phyloP scores from a whole-genome alignment of 2,113 vertebrate species.

The Delphinapterus leucas region DNA sequence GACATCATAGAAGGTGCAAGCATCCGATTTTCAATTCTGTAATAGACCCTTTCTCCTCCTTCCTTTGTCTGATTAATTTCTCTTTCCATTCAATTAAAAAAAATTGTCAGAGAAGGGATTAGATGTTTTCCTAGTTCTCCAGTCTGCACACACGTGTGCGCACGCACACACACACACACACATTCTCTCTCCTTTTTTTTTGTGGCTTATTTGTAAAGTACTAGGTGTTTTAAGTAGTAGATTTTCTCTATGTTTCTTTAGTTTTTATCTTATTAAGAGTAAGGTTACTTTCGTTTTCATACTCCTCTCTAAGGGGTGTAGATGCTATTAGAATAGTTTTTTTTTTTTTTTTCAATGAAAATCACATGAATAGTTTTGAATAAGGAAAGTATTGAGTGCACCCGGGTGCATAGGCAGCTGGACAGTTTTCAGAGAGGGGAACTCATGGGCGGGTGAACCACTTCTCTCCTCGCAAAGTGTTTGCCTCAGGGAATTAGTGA shows the following conservation, averaged over 20 bases:
- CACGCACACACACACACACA: too few species aligned
- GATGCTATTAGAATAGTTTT: background rate
- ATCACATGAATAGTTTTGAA: background rate
- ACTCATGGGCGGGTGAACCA: rapidly evolving
- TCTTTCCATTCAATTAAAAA: background rate
- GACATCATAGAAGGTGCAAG: background rate
- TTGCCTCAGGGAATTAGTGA: background rate
- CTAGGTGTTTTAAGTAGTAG: background rate
- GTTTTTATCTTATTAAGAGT: background rate
- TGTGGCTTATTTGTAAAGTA: background rate
- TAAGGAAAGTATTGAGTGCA: background rate
- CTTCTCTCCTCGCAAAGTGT: background rate
- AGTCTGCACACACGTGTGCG: rapidly evolving
- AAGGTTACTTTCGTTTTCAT: background rate
- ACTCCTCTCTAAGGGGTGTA: background rate
- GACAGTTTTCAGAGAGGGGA: background rate
- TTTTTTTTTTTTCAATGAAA: background rate
- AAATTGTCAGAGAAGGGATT: background rate
- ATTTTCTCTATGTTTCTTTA: conserved; percentile 4
- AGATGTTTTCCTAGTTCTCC: background rate
- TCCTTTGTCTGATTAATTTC: background rate
- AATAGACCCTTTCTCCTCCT: background rate
- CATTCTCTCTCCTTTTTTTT: background rate
- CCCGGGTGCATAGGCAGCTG: rapidly evolving
- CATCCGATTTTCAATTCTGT: background rate